Evolutionary conservation across 2,797 vertebrate species (phyloP).

Genomic region (Limnodromus scolopaceus): DNA sequence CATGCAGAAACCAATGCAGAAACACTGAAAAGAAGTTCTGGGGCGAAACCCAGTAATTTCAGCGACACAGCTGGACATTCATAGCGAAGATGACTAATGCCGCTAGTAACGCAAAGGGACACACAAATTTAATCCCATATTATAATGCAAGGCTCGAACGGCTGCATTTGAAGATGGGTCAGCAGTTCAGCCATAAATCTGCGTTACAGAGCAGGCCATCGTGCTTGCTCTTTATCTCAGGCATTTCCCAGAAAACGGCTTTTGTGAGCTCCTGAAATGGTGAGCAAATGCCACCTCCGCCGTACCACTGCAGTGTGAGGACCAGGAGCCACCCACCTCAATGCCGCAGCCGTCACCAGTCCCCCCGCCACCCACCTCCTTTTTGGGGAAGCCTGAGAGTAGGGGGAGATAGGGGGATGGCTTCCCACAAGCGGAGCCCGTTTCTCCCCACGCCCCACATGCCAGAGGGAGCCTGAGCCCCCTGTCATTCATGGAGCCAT

Average conservation of each 20-base stretch:
- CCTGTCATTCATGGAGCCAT: accelerated
- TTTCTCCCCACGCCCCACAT: accelerated
- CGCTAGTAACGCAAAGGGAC: conserved; percentile 19
- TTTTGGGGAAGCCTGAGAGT: neutral
- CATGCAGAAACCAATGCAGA: neutral
- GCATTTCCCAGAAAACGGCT: neutral
- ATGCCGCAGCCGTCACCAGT: accelerated
- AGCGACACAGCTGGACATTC: neutral
- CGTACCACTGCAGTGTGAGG: accelerated
- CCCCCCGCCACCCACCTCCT: neutral
- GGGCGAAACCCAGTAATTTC: neutral
- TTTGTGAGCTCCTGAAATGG: neutral
- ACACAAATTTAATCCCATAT: neutral
- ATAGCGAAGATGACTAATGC: neutral
- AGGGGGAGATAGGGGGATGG: accelerated
- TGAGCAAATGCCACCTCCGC: neutral
- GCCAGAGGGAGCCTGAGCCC: neutral
- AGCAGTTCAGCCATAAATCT: conserved; percentile 34
- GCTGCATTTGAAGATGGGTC: conserved; percentile 20
- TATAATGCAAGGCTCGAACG: neutral
- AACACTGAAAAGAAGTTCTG: neutral
- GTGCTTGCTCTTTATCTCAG: neutral
- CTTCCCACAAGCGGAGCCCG: neutral
- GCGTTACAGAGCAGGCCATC: neutral
- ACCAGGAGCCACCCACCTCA: accelerated